Percentiles rank a stretch among this genome's conserved stretches.
These are phyloP conservation scores for Bombus ignitus DNA, from an alignment of 1,140 invertebrate genomes.

Conservation along the genomic window DNA sequence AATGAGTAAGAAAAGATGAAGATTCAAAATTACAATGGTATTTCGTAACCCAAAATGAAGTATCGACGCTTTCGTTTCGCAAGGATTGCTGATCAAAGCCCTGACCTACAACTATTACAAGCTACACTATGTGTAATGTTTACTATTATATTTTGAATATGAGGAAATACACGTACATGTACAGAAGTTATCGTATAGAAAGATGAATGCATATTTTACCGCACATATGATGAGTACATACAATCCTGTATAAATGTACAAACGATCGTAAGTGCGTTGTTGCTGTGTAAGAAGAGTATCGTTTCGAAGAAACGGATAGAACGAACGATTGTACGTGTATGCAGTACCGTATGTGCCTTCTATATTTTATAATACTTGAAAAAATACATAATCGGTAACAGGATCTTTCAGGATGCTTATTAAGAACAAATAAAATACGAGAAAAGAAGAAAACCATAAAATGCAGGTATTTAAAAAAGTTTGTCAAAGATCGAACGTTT, in stretches of 20 bases:
- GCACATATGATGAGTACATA: neutral
- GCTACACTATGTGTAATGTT: constrained; percentile 40
- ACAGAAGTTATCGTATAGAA: constrained; percentile 15
- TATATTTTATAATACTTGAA: neutral
- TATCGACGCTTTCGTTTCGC: neutral
- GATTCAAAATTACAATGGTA: neutral
- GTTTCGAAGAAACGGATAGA: neutral
- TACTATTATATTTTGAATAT: constrained; percentile 53
- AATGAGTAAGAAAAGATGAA: neutral
- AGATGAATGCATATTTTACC: neutral
- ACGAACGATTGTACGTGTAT: neutral
- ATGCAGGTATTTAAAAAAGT: neutral
- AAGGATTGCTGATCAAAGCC: neutral
- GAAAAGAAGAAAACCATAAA: neutral
- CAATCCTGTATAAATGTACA: neutral
- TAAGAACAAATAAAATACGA: neutral
- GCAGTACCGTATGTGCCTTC: neutral
- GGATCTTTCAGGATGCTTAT: neutral
- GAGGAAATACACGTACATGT: constrained; percentile 44
- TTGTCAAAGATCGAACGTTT: neutral
- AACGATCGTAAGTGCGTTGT: neutral
- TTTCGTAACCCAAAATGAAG: neutral
- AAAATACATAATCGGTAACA: neutral
- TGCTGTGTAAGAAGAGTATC: neutral
- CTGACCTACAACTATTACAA: constrained; percentile 18